Base-by-base conservation (phyloP, 53 echinoderm and acorn worm species). In the Paracentrotus lividus region DNA sequence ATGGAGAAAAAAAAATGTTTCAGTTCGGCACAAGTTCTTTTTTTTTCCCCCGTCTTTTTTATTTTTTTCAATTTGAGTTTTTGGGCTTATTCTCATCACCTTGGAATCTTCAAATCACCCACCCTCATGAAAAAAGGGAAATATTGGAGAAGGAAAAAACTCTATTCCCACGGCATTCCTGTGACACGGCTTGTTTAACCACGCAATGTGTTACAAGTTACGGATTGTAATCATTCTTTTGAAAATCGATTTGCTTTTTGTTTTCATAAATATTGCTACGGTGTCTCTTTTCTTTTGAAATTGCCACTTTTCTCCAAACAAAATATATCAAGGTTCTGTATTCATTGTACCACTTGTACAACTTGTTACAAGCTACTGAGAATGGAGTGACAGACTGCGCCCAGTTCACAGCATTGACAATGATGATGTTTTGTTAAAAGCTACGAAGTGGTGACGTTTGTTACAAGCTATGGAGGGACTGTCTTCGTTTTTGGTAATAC, bases 201-300 rank as follows among this genome's bases (percentile, higher is more conserved):
- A 32, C 20, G 20, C 40, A 72, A 18, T 38, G 18, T 13, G 31
- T 84, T 85, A 49, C 2, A 49, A 85, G 85, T 49, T 49, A 85
- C 84, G 84, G 29, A 49, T 1, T 49, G 26, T 47, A 49, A 26
- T 45, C 26, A 85, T 29, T 8, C 85, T 14, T 26, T 21, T 2
- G 21, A 43, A 24, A 77, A 3, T 77, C 23, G 7, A 64, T 29
- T 29, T 9, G 5, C 0, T 31, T 29, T 18, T 40, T 72, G 21
- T 72, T 40, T 36, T 72, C 72, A 72, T 40, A 72, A 72, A 72
- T 72, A 36, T 72, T 72, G 18, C 40, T 21, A 72, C 68, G 36
- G 72, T 40, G 18, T 38, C 72, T 20, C 36, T 21, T 18, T 32
- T 36, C 18, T 27, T 31, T 36, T 72, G 18, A 72, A 67, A 72